phyloP scores from a whole-genome alignment of 2,113 vertebrate genomes.

The Myotis lucifugus region DNA sequence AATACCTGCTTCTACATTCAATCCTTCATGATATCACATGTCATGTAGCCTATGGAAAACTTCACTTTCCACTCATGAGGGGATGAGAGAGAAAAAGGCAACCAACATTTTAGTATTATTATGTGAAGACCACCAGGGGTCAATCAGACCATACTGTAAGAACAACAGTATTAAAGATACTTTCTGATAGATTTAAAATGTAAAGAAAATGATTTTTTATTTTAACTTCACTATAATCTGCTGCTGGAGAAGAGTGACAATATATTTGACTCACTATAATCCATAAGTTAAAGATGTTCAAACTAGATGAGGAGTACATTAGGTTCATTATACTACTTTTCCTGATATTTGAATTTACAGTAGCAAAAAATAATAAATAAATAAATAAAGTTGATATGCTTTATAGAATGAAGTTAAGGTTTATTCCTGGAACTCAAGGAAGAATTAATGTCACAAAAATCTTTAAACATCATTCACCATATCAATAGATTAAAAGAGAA shows the following conservation, averaged over 20 bases:
- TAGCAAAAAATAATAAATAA: background rate
- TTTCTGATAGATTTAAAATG: background rate
- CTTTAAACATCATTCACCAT: background rate
- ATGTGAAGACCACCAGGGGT: background rate
- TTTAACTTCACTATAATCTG: background rate
- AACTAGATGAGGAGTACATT: background rate
- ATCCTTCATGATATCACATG: background rate
- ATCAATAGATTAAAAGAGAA: background rate
- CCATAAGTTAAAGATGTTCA: constrained; percentile 17
- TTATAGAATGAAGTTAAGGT: background rate
- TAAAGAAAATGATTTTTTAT: background rate
- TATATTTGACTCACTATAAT: background rate
- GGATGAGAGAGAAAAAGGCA: background rate
- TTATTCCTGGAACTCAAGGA: background rate
- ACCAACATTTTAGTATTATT: background rate
- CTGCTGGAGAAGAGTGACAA: background rate
- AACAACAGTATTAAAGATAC: background rate
- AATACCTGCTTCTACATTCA: background rate
- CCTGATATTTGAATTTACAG: constrained; percentile 38
- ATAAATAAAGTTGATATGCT: background rate
- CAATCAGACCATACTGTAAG: background rate
- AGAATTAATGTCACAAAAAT: background rate
- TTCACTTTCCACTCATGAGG: background rate
- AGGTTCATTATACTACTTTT: background rate
- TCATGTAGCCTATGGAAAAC: background rate